Base-by-base conservation (phyloP, 2,888 invertebrate species). In the Cylindroiulus punctatus region DNA sequence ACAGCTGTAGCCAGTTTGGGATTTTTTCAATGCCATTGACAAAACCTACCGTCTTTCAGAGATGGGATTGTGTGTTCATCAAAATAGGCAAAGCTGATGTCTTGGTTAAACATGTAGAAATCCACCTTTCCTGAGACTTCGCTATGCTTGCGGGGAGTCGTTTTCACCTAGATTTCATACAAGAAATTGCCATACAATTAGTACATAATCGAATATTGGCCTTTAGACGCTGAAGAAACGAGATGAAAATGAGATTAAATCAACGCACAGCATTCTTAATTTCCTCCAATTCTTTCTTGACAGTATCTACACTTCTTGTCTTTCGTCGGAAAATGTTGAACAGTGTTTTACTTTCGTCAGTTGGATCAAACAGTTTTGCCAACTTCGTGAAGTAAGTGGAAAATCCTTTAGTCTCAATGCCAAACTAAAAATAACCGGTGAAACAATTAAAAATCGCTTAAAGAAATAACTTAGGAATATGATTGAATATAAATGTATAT, bases 251-350 rank as follows among this genome's bases (percentile, higher is more conserved):
- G 7, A 36, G 7, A 36, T 4, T 2, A 36, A 36, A 36, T 17
- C 19, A 26, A 57, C 83, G 7, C 14, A 87, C 87, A 1, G 81
- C 32, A 17, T 57, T 40, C 8, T 87, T 42, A 57, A 87, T 87
- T 85, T 87, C 87, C 26, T 85, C 85, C 40, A 85, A 42, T 83
- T 87, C 87, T 32, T 87, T 87, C 40, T 87, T 32, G 10, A 86
- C 83, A 26, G 87, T 85, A 42, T 87, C 81, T 17, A 87, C 87
- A 26, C 85, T 40, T 17, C 87, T 57, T 17, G 87, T 30, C 44
- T 85, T 30, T 32, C 87, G 87, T 85, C 85, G 85, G 87, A 87
- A 87, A n/a, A 85, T 40, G 40, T 86, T 86, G 44, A 87, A 86
- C 3, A 86, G 8, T 8, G 85, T 36, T 42, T 87, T 86, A 30